Percentiles rank a stretch among this genome's conserved stretches.
Conservation (phyloP, 2,113 vertebrate genomes). For the Neodon shergylaensis region DNA sequence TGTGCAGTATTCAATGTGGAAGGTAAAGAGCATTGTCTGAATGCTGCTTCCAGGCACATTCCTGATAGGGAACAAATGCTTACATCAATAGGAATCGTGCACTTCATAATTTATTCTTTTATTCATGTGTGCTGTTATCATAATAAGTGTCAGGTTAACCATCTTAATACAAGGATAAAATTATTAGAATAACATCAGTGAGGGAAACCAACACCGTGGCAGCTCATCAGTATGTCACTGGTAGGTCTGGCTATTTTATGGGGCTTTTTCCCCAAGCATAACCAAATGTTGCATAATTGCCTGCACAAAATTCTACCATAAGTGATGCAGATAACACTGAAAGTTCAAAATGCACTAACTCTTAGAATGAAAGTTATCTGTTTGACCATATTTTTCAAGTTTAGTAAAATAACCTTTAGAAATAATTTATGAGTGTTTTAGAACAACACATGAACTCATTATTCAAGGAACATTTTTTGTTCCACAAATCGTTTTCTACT, state of each 20-base stretch:
- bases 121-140: constrained; percentile 71
- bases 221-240: constrained; percentile 64
- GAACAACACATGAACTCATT: constrained; percentile 15
- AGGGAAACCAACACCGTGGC: neutral
- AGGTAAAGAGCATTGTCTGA: constrained; percentile 75
- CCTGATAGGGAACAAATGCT: constrained; percentile 74
- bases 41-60: constrained; percentile 74
- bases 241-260: constrained; percentile 54
- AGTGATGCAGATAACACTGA: neutral
- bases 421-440: neutral
- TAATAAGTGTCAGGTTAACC: constrained; percentile 71
- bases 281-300: constrained; percentile 49
- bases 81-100: constrained; percentile 69
- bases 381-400: neutral
- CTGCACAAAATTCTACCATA: constrained; percentile 46
- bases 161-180: constrained; percentile 69
- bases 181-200: constrained; percentile 57
- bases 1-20: constrained; percentile 76
- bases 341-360: constrained; percentile 12
- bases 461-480: neutral
- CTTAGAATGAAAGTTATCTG: neutral
- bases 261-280: constrained; percentile 50
- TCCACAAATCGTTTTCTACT: neutral
- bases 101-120: constrained; percentile 79
- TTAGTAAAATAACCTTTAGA: neutral